Conservation (phyloP, 1,140 invertebrate genomes). For the Pentalonia nigronervosa region DNA sequence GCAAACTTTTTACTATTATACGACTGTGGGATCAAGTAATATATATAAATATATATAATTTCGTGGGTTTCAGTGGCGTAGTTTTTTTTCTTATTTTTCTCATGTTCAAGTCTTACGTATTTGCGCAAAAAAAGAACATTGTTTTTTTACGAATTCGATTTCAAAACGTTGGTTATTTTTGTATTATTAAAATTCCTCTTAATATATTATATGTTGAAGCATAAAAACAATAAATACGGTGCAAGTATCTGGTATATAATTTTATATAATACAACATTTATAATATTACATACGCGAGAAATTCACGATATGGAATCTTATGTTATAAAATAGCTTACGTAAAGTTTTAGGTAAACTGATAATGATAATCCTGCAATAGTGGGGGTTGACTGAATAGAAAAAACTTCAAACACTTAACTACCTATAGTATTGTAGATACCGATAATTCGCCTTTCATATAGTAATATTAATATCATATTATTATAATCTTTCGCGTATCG, state of each 20-base stretch:
- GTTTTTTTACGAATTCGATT: slow-evolving; percentile 22
- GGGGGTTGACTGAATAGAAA: not conserved
- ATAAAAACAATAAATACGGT: not conserved
- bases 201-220: not conserved
- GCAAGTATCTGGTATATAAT: not conserved
- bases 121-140: not conserved
- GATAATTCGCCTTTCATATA: not conserved
- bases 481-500: too few species aligned
- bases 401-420: not conserved
- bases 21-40: not conserved
- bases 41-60: too few species aligned
- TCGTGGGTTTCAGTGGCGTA: not conserved
- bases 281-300: not conserved
- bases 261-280: not conserved
- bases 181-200: slow-evolving; percentile 5
- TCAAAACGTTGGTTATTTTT: not conserved
- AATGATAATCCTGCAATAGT: not conserved
- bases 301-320: not conserved
- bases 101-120: not conserved
- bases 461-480: too few species aligned
- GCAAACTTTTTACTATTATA: slow-evolving; percentile 18
- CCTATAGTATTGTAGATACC: not conserved
- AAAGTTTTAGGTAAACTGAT: not conserved
- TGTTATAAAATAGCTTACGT: not conserved
- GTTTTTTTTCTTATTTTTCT: not conserved